Evolutionary conservation across 2,888 invertebrate species (phyloP).

Genomic region (Pollenia amentaria): DNA sequence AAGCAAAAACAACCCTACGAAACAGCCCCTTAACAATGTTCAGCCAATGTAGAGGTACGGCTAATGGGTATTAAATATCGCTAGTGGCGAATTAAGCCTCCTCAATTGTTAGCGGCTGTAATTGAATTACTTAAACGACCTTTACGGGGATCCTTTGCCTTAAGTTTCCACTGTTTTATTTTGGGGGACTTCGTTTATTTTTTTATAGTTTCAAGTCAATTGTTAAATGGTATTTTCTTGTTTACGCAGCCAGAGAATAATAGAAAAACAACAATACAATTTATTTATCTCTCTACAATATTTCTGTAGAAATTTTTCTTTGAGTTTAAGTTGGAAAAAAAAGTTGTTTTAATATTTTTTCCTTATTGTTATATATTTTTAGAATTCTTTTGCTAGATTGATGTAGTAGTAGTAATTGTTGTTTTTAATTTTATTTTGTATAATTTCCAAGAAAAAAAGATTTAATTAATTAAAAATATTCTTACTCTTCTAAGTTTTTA

Average conservation of each 20-base stretch:
- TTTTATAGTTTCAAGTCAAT: background rate
- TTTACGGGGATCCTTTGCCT: background rate
- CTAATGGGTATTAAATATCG: too few relatives aligned
- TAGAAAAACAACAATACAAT: background rate
- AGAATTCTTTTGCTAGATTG: background rate
- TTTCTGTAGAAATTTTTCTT: background rate
- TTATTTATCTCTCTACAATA: background rate
- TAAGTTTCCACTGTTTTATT: background rate
- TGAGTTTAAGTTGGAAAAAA: background rate
- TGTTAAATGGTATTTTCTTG: slow-evolving; percentile 44
- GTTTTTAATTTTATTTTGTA: background rate
- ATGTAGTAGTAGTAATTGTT: slow-evolving; percentile 17
- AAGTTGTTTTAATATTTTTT: background rate
- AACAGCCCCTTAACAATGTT: too few relatives aligned
- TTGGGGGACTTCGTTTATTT: background rate
- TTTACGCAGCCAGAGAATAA: slow-evolving; percentile 22
- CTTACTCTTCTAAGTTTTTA: background rate
- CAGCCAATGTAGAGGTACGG: too few relatives aligned
- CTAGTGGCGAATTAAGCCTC: too few relatives aligned
- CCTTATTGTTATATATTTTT: slow-evolving; percentile 14
- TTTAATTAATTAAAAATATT: slow-evolving; percentile 67
- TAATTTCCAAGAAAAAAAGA: slow-evolving; percentile 20
- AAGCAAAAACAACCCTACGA: too few relatives aligned
- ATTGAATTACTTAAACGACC: too few relatives aligned
- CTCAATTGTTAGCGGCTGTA: too few relatives aligned